A percentile compares a stretch with the other conserved stretches of the same genome.
These are phyloP conservation scores for Myripristis jacobus DNA, from an alignment of 2,797 vertebrate species.

Conservation along the genomic window DNA sequence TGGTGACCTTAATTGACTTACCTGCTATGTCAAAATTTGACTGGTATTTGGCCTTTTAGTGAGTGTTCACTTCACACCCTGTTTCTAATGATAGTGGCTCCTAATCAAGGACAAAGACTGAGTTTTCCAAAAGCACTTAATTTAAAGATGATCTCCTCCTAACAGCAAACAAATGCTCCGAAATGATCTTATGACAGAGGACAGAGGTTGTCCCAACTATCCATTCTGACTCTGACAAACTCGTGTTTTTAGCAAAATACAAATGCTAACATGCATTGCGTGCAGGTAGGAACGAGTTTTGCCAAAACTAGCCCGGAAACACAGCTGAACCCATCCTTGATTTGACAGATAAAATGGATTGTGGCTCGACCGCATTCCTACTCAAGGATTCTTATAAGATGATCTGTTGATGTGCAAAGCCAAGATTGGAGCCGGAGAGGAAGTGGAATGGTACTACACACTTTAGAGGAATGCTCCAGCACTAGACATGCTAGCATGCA, in stretches of 20 bases:
- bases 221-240: too few relatives aligned
- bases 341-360: constrained; percentile 3
- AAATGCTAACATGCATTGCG: neutral
- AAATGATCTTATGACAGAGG: neutral
- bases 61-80: neutral
- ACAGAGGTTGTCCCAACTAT: neutral
- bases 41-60: neutral
- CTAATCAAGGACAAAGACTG: neutral
- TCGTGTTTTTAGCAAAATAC: too few relatives aligned
- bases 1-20: too few relatives aligned
- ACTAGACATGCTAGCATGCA: constrained; percentile 20
- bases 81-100: neutral
- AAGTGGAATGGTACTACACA: constrained; percentile 18
- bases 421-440: constrained; percentile 19
- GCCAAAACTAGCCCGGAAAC: neutral
- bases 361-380: constrained; percentile 14
- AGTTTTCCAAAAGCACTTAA: neutral
- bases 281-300: neutral
- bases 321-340: neutral
- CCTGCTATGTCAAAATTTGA: neutral
- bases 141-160: neutral
- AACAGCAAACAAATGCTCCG: neutral
- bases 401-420: neutral
- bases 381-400: neutral
- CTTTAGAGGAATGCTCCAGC: constrained; percentile 41